Conservation (phyloP, 2,113 vertebrate species). For the Phylloscopus trochiloides region DNA sequence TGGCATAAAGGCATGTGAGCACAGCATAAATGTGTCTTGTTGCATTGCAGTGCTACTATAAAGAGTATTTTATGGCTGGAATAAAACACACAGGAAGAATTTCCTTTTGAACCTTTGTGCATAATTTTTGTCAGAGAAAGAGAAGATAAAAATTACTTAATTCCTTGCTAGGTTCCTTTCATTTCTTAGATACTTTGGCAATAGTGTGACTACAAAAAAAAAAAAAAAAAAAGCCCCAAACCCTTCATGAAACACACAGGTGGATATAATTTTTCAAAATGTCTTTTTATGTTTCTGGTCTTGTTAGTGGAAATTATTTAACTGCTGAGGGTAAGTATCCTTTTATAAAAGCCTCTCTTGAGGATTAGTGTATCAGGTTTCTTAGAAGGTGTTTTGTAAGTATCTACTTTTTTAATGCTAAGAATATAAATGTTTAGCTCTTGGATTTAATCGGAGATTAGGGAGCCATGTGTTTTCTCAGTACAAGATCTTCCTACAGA, state of each 20-base stretch:
- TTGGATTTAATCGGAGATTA: neutral
- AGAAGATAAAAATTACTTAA: neutral
- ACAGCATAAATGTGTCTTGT: neutral
- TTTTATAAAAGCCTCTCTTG: neutral
- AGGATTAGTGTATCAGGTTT: neutral
- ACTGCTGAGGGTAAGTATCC: neutral
- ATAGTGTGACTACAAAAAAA: neutral
- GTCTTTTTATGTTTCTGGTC: neutral
- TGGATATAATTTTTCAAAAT: neutral
- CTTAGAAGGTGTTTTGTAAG: neutral
- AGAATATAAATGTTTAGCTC: neutral
- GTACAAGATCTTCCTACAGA: neutral
- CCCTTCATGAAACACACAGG: neutral
- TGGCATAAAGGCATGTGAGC: conserved; percentile 32
- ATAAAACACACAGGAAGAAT: neutral
- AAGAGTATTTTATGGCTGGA: neutral
- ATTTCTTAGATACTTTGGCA: neutral
- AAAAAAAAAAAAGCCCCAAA: neutral
- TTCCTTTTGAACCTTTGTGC: conserved; percentile 25
- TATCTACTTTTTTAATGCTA: neutral
- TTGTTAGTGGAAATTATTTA: neutral
- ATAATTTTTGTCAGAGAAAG: neutral
- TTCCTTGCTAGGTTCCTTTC: neutral
- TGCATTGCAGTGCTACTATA: conserved; percentile 14
- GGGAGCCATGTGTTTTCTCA: neutral